Conservation (phyloP, 2,797 vertebrate genomes). For the Lacerta bilineata region DNA sequence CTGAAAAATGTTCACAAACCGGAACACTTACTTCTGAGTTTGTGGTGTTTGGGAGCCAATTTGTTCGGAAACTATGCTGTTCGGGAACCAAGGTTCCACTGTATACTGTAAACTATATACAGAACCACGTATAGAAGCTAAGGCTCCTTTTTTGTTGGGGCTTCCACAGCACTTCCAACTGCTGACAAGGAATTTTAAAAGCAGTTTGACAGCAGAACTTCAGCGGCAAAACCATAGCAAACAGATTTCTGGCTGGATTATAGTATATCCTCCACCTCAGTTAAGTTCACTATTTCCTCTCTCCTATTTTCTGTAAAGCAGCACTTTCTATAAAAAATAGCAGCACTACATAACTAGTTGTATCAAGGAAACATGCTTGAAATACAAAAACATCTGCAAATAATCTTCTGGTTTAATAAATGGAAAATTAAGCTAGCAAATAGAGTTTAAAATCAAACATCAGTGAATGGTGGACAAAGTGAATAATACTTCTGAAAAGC, state of each 20-base stretch:
- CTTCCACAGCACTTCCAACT: neutral
- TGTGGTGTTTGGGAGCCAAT: too few species aligned
- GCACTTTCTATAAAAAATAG: neutral
- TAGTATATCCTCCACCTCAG: neutral
- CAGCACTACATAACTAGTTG: neutral
- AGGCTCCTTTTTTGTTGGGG: neutral
- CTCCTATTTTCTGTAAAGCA: neutral
- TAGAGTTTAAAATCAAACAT: slow-evolving; percentile 5
- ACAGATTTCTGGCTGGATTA: neutral
- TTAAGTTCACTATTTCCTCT: neutral
- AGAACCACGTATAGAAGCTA: neutral
- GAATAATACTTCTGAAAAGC: too few species aligned
- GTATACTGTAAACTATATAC: too few species aligned
- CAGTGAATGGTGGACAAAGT: neutral
- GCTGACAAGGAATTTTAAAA: slow-evolving; percentile 4
- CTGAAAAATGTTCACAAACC: too few species aligned
- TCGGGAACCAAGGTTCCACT: too few species aligned
- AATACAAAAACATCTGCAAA: neutral
- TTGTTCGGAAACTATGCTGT: too few species aligned
- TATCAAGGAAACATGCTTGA: neutral
- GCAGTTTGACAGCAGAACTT: neutral
- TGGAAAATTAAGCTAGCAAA: neutral
- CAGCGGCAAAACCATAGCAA: neutral
- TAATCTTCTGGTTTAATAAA: neutral
- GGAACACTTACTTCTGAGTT: too few species aligned